Percentiles rank a stretch among this genome's conserved stretches.
These are phyloP conservation scores for Yponomeuta evonymella DNA, from an alignment of 2,888 invertebrate species.

Conservation along the genomic window DNA sequence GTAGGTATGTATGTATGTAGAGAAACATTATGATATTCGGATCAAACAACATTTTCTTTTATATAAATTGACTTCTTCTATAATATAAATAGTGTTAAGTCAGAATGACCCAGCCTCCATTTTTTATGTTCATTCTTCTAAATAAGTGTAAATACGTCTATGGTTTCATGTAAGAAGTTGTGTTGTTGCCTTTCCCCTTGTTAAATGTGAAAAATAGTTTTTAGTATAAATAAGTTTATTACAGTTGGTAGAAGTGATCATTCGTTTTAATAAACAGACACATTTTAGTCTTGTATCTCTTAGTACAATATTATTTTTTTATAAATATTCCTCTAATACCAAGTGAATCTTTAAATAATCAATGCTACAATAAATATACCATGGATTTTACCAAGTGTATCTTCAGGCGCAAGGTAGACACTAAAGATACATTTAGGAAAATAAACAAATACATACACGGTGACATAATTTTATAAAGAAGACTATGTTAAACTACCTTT, in stretches of 20 bases:
- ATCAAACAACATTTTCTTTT: not conserved
- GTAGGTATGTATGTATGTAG: constrained; percentile 54
- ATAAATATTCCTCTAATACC: constrained; percentile 8
- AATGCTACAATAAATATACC: too few species aligned
- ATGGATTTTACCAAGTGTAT: too few species aligned
- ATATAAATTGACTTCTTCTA: constrained; percentile 23
- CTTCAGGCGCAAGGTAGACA: too few species aligned
- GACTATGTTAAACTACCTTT: constrained; percentile 17
- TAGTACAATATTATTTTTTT: constrained; percentile 26
- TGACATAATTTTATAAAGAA: not conserved
- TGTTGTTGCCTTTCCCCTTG: constrained; percentile 40
- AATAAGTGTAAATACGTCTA: not conserved
- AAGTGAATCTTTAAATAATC: too few species aligned
- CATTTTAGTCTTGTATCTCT: constrained; percentile 58
- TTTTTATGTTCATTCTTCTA: constrained; percentile 3
- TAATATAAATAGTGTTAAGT: constrained; percentile 38
- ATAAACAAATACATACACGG: not conserved
- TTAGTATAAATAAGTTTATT: not conserved
- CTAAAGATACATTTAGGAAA: too few species aligned
- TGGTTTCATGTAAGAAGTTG: not conserved
- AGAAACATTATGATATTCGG: constrained; percentile 32
- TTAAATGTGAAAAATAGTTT: not conserved
- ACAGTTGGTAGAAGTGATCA: not conserved
- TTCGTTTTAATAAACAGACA: constrained; percentile 24
- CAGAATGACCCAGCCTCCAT: constrained; percentile 43